These are phyloP conservation scores for Bombyx mandarina DNA, from an alignment of 1,140 invertebrate genomes.

Conservation along the genomic window DNA sequence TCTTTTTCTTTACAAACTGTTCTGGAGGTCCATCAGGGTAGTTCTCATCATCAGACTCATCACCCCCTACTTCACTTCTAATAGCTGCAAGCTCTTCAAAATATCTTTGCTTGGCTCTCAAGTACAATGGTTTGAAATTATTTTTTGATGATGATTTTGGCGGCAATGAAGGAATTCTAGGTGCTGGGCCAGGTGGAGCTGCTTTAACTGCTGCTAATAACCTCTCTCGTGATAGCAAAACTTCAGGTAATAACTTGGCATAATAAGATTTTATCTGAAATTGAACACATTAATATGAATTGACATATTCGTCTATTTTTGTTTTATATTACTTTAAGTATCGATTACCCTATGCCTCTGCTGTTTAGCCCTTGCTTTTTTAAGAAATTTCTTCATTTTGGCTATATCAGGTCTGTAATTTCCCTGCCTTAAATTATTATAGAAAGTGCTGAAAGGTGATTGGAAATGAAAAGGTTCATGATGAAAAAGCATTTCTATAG, in stretches of 20 bases:
- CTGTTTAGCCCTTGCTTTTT: slow-evolving; percentile 58
- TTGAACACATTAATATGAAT: not conserved
- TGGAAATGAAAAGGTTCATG: slow-evolving; percentile 80
- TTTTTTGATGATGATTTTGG: slow-evolving; percentile 44
- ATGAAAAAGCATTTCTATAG: slow-evolving; percentile 76
- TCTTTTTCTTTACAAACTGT: slow-evolving; percentile 39
- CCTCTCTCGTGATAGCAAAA: slow-evolving; percentile 53
- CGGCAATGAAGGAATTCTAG: slow-evolving; percentile 36
- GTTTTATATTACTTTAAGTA: not conserved
- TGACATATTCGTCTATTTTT: not conserved
- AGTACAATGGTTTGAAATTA: slow-evolving; percentile 49
- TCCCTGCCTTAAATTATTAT: slow-evolving; percentile 78
- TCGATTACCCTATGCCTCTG: slow-evolving; percentile 52
- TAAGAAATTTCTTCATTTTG: slow-evolving; percentile 68
- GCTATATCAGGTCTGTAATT: slow-evolving; percentile 76
- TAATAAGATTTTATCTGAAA: slow-evolving; percentile 60
- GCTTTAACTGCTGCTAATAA: slow-evolving; percentile 46
- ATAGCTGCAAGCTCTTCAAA: slow-evolving; percentile 71
- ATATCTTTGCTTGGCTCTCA: slow-evolving; percentile 58
- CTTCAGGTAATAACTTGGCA: slow-evolving; percentile 59
- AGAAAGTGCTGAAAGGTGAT: slow-evolving; percentile 78
- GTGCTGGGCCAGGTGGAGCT: slow-evolving; percentile 46
- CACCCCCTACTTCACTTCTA: slow-evolving; percentile 74
- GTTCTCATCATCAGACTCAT: slow-evolving; percentile 80
- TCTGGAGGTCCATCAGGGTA: slow-evolving; percentile 75